Evolutionary conservation across 2,113 vertebrate species (phyloP).

Genomic region (Lagopus muta): DNA sequence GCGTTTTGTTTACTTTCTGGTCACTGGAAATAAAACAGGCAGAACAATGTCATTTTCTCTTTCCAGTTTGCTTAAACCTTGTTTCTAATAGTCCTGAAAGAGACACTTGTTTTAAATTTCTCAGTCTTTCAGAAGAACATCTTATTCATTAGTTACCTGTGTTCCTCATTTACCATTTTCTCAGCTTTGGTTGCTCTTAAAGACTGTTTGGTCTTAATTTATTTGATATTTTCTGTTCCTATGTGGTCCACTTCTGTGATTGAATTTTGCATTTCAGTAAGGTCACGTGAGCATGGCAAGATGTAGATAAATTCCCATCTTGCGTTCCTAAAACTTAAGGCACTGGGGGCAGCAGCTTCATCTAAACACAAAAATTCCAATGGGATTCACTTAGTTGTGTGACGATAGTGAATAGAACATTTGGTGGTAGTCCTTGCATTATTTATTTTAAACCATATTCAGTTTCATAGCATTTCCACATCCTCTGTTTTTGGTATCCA

Average conservation of each 20-base stretch:
- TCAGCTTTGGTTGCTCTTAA: neutral
- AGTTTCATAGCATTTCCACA: neutral
- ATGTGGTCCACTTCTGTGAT: neutral
- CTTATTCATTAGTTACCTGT: neutral
- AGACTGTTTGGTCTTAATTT: neutral
- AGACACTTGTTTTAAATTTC: neutral
- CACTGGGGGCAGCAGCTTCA: neutral
- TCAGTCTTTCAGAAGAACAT: neutral
- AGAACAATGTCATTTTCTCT: neutral
- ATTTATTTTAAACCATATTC: neutral
- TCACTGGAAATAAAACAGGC: neutral
- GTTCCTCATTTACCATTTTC: neutral
- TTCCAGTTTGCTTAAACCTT: neutral
- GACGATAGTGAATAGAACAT: neutral
- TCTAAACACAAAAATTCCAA: neutral
- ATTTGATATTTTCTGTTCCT: neutral
- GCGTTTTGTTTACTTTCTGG: neutral
- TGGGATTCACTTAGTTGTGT: neutral
- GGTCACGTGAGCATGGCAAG: neutral
- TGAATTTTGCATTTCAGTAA: neutral
- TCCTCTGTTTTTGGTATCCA: slow-evolving; percentile 12
- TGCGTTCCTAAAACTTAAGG: neutral
- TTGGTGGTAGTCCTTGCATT: neutral
- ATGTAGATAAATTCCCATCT: neutral
- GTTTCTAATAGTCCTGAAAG: neutral